A percentile compares a stretch with the other conserved stretches of the same genome.
Evolutionary conservation across 2,113 vertebrate genomes (phyloP).

Genomic region (Chionis minor): DNA sequence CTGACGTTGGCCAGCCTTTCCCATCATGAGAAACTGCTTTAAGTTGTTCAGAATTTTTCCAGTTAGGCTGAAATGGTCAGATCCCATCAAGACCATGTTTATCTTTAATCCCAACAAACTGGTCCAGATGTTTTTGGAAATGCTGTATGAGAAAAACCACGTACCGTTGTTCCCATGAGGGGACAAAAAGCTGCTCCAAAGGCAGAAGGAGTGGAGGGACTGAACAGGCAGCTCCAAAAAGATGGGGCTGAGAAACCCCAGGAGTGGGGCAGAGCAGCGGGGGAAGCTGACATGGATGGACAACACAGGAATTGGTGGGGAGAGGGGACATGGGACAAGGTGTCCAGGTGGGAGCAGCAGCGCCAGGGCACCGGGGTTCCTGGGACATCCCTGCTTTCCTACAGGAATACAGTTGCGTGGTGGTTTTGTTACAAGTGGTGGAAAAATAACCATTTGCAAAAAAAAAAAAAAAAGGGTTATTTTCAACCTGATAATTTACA

Average conservation of each 20-base stretch:
- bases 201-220: not conserved
- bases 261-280: not conserved
- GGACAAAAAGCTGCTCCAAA: not conserved
- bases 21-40: not conserved
- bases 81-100: not conserved
- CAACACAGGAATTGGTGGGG: accelerated
- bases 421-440: not conserved
- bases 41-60: not conserved
- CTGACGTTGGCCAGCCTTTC: not conserved
- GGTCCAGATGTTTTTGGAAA: not conserved
- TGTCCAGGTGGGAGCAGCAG: not conserved
- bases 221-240: not conserved
- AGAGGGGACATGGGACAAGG: not conserved
- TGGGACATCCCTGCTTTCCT: not conserved
- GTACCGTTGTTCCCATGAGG: not conserved
- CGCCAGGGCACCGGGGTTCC: not conserved
- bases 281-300: not conserved
- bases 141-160: not conserved
- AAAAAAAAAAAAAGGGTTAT: not conserved
- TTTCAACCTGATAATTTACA: not conserved
- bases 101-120: not conserved
- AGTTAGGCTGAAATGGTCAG: not conserved
- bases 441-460: not conserved
- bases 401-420: not conserved
- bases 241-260: not conserved